Evolutionary conservation across 2,797 vertebrate species (phyloP), one percentile per base, ranked within the genome.

Genomic region (Phalanger gymnotis): DNA sequence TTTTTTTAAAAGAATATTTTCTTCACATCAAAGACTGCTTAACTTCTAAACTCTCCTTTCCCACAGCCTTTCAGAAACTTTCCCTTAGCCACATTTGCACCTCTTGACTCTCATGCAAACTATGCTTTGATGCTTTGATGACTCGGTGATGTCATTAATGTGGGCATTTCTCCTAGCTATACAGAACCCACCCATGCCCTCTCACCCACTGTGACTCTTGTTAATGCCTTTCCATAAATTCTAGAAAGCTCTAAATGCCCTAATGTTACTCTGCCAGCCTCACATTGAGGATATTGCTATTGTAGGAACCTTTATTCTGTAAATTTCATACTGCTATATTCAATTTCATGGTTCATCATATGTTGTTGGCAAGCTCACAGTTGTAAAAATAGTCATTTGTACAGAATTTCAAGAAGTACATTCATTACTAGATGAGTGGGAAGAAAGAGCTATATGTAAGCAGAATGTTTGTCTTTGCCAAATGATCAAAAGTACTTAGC

Each of bases 351-450:
- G 40, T 51, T 87, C 73, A 47, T 87, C 40, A 87, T 51, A 11
- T 87, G 27, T 87, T 87, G 5, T 92, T 47, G 91, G 12, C 52
- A 56, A 51, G 55, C 47, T 90, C n/a, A 9, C 91, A 66, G 16
- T 94, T 53, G 25, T 19, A 95, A 95, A 12, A 92, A 95, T 52
- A 94, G 52, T 61, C 22, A 19, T 61, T 95, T 66, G 58, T 91
- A 89, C 19, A 54, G 5, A 54, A 31, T 53, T 92, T 94, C 12
- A 94, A 90, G 53, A 93, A 94, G 30, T 51, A 90, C 87, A 90
- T 94, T 40, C 90, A 81, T 52, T 56, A 58, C 30, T n/a, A 47
- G 19, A 52, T 55, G 58, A 90, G 1, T n/a, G 9, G 9, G 1
- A 4, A 58, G 25, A 87, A 73, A 73, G 66, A 51, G 10, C 40